A percentile compares a stretch with the other conserved stretches of the same genome.
phyloP scores from a whole-genome alignment of 2,888 invertebrate genomes.

The Heliconius charithonia region DNA sequence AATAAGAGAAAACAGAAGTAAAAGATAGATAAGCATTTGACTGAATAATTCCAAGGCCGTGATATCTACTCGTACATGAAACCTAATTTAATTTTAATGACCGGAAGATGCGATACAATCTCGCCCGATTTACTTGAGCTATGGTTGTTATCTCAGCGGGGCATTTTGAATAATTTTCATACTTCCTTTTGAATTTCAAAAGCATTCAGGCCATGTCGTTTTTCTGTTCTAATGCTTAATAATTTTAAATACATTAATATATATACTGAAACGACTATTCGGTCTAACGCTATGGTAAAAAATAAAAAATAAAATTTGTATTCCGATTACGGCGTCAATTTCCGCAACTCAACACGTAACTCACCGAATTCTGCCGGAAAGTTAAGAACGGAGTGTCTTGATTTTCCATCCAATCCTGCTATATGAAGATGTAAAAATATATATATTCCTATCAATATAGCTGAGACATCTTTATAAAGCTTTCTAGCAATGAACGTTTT shows the following conservation, averaged over 20 bases:
- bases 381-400: too few species aligned
- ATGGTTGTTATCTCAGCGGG: slow-evolving; percentile 23
- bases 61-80: slow-evolving; percentile 16
- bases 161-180: slow-evolving; percentile 30
- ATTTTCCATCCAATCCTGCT: too few species aligned
- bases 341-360: too few species aligned
- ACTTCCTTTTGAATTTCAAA: slow-evolving; percentile 27
- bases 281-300: neutral
- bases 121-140: slow-evolving; percentile 23
- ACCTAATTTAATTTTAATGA: slow-evolving; percentile 34
- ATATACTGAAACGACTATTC: too few species aligned
- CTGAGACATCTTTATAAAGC: too few species aligned
- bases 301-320: too few species aligned
- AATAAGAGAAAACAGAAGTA: neutral
- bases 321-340: too few species aligned
- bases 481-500: neutral
- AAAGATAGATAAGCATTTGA: neutral
- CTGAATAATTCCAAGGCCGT: neutral
- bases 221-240: neutral
- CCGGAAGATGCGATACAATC: slow-evolving; percentile 30
- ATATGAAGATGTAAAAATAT: too few species aligned
- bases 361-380: too few species aligned
- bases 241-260: neutral
- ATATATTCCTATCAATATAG: too few species aligned
- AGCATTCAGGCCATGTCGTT: slow-evolving; percentile 6